Evolutionary conservation across 2,888 invertebrate species (phyloP), one percentile per base, ranked within the genome.

Genomic region (Lithophane leautieri): DNA sequence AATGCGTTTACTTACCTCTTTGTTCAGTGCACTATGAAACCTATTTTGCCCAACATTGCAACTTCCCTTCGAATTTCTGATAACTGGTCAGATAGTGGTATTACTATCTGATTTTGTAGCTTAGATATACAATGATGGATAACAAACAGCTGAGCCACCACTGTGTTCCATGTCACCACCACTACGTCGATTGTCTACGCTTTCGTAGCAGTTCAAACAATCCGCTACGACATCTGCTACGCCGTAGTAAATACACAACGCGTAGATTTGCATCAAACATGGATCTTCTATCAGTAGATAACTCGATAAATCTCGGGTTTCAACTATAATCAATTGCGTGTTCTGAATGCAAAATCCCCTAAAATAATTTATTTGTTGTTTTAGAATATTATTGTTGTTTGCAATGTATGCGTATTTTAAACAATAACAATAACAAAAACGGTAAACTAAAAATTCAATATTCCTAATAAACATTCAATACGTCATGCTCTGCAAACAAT

Each of bases 381-480:
- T 19, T 22, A 14, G 14, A 52, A 19, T 58, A 40, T 52, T 65
- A 63, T 25, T 52, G n/a, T 42, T 50, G 52, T 81, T 65, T 4
- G 19, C 62, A 73, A 54, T 44, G 2, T 40, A 47, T 52, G 34
- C 25, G 12, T 28, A 52, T 12, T 42, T 62, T 67, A 22, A 28
- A 67, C 62, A 76, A 67, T 52, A 81, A 44, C 65, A 66, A 67
- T 52, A 81, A 44, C 65, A 66, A 67, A 73, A 68, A 67, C 25
- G 34, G 52, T 56, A 58, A 72, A 81, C 71, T 76, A 40, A 61
- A 65, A 67, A 56, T 73, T 82, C 61, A 77, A 85, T 85, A 82
- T 70, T 54, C 66, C 69, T 81, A 60, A 67, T 74, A 80, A 83
- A 83, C 54, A 52, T 83, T 83, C 58, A 63, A 50, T 73, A 56